phyloP scores from a whole-genome alignment of 2,797 vertebrate species.

The Erithacus rubecula region DNA sequence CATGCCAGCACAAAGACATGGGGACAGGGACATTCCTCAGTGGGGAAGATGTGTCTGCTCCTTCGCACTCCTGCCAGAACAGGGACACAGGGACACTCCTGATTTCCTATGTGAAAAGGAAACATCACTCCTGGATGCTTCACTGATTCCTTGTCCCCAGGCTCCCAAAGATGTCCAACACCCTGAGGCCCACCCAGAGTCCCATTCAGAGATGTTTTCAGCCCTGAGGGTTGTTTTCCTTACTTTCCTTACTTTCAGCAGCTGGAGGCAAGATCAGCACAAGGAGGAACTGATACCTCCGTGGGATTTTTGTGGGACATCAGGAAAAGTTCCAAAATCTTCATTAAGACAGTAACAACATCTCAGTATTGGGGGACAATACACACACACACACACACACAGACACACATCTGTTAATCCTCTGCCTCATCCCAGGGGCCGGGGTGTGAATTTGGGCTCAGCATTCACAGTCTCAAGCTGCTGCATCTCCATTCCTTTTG shows the following conservation, averaged over 20 bases:
- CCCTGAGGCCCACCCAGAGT: not conserved
- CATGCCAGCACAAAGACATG: fast-evolving
- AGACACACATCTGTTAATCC: fast-evolving
- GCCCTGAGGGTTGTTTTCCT: not conserved
- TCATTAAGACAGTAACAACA: not conserved
- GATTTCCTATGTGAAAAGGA: not conserved
- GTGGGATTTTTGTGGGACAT: not conserved
- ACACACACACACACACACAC: fast-evolving
- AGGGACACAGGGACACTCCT: not conserved
- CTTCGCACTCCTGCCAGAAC: not conserved
- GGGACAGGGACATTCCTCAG: not conserved
- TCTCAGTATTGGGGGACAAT: not conserved
- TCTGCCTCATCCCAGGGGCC: not conserved
- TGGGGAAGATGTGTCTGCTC: not conserved
- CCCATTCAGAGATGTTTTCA: not conserved
- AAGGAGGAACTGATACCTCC: not conserved
- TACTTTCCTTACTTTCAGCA: not conserved
- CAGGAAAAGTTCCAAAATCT: not conserved
- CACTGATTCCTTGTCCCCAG: not conserved
- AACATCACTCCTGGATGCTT: not conserved
- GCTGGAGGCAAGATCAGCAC: not conserved
- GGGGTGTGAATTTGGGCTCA: not conserved
- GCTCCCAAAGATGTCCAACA: not conserved
- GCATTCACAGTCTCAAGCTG: not conserved
- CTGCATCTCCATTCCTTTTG: not conserved